Percentiles rank a stretch among this genome's conserved stretches.
Evolutionary conservation across 2,888 invertebrate genomes (phyloP).

Genomic region (Drosophila borborema): DNA sequence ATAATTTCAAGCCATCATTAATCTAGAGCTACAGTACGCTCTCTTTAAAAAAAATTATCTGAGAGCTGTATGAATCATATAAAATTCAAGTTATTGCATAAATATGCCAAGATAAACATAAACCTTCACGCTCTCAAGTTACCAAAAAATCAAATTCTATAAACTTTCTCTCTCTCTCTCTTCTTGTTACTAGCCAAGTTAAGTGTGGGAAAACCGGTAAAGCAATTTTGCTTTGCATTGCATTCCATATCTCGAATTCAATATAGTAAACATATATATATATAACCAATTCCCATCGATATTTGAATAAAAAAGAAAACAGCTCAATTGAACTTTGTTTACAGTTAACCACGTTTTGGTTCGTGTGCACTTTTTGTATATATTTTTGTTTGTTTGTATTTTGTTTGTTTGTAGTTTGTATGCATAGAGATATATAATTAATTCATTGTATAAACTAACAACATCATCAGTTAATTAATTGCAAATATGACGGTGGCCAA

Average conservation of each 20-base stretch:
- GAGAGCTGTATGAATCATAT: too few relatives aligned
- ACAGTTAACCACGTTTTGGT: constrained; percentile 17
- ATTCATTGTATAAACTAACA: constrained; percentile 72
- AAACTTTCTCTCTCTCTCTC: neutral
- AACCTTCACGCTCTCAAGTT: too few relatives aligned
- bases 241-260: too few relatives aligned
- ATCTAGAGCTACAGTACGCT: too few relatives aligned
- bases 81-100: too few relatives aligned
- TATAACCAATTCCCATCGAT: neutral
- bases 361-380: constrained; percentile 32
- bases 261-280: too few relatives aligned
- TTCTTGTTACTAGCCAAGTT: neutral
- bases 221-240: too few relatives aligned
- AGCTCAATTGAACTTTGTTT: constrained; percentile 10
- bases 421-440: constrained; percentile 40
- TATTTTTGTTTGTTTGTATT: constrained; percentile 8
- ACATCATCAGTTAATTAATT: constrained; percentile 71
- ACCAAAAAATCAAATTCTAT: too few relatives aligned
- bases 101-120: too few relatives aligned
- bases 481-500: constrained; percentile 61
- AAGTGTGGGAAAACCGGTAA: neutral
- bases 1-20: too few relatives aligned
- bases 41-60: too few relatives aligned
- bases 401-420: constrained; percentile 22
- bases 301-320: neutral